A percentile compares a stretch with the other conserved stretches of the same genome.
Evolutionary conservation across 2,797 vertebrate species (phyloP).

Genomic region (Glyptemys insculpta): DNA sequence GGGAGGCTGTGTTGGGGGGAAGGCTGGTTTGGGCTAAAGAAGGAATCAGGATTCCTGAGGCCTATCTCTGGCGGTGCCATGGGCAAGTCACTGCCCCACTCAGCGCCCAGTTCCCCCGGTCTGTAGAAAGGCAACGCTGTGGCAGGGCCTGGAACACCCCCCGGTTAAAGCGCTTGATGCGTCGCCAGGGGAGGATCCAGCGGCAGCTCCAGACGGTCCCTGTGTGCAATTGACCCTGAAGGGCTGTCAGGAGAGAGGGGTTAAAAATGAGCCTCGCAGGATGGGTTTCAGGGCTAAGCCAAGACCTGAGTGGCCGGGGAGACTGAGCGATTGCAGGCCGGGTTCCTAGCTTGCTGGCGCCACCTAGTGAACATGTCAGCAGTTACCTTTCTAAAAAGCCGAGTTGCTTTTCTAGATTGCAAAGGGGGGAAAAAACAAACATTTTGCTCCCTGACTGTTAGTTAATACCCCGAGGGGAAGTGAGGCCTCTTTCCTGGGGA

Average conservation of each 20-base stretch:
- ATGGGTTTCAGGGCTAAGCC: background rate
- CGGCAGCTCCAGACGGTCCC: background rate
- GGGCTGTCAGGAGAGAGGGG: background rate
- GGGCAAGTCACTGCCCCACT: background rate
- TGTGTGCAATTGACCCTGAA: background rate
- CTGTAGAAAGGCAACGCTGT: background rate
- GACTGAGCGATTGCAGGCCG: background rate
- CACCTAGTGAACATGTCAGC: background rate
- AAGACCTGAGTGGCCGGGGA: background rate
- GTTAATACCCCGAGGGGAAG: background rate
- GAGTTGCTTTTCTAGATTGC: background rate
- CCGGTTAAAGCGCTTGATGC: background rate
- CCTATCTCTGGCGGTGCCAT: background rate
- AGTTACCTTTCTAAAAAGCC: background rate
- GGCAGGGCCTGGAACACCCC: background rate
- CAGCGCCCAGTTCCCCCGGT: background rate
- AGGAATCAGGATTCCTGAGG: background rate
- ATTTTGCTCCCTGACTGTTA: background rate
- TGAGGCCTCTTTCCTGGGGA: background rate
- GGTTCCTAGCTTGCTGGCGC: background rate
- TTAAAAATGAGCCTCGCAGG: too few relatives aligned
- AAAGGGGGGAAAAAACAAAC: background rate
- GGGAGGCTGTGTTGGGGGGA: too few relatives aligned
- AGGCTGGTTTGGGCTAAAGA: background rate
- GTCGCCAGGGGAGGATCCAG: background rate